phyloP scores from a whole-genome alignment of 92 coral and sea anemone species.

The Scolanthus callimorphus region DNA sequence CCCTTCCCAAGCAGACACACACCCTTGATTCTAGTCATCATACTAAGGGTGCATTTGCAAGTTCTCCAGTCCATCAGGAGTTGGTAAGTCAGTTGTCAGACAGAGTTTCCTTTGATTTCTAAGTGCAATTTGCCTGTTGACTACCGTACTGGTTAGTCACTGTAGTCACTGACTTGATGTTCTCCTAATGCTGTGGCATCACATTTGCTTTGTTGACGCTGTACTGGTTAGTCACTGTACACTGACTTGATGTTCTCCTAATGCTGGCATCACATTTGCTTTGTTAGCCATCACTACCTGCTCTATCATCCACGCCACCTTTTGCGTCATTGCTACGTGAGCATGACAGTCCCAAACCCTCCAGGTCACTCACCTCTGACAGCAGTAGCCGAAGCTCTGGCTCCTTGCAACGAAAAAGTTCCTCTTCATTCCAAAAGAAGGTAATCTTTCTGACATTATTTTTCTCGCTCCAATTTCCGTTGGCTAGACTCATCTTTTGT shows the following conservation, averaged over 20 bases:
- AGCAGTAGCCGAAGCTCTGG: slow-evolving; percentile 3
- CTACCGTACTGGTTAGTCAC: no score
- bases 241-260: no score
- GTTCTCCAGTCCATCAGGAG: slow-evolving; percentile 44
- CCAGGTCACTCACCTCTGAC: slow-evolving; percentile 35
- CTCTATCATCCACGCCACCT: slow-evolving; percentile 90
- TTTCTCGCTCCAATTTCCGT: neutral
- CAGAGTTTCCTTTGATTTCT: no score
- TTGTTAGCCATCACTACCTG: slow-evolving; percentile 32
- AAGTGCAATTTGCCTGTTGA: no score
- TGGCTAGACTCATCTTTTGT: neutral
- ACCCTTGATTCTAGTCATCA: slow-evolving; percentile 1
- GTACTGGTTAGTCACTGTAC: no score
- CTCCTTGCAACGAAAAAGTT: slow-evolving; percentile 4
- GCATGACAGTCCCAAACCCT: slow-evolving; percentile 28
- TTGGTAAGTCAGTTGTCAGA: slow-evolving; percentile 72
- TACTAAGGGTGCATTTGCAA: slow-evolving; percentile 86
- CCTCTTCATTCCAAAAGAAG: slow-evolving; percentile 31
- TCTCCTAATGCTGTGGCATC: no score
- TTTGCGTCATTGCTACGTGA: slow-evolving; percentile 78
- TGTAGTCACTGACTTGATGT: neutral
- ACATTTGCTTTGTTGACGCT: no score
- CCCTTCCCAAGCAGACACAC: neutral
- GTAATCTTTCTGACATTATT: slow-evolving; percentile 15
- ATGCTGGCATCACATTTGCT: neutral